These are phyloP conservation scores for Baryphthengus martii DNA, from an alignment of 2,113 vertebrate genomes.

Conservation along the genomic window DNA sequence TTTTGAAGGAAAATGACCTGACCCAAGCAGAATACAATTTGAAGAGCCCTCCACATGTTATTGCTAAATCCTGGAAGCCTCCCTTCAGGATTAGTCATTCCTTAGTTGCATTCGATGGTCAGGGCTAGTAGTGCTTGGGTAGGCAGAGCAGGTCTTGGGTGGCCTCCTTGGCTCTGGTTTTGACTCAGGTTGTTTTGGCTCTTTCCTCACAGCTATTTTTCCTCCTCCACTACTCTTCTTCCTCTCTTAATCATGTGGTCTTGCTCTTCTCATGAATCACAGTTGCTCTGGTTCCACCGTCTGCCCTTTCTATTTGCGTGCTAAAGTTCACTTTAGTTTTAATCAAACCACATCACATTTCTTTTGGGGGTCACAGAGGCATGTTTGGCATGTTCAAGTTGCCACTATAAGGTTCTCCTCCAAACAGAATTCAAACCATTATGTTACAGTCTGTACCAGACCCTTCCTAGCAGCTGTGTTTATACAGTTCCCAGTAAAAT, in stretches of 20 bases:
- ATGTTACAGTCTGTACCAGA: conserved; percentile 3
- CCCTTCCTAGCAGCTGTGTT: conserved; percentile 54
- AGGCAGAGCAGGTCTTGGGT: background rate
- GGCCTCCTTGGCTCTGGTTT: background rate
- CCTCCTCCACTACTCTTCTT: background rate
- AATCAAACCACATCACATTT: background rate
- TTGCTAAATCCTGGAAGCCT: background rate
- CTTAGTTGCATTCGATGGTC: background rate
- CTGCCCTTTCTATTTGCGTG: background rate
- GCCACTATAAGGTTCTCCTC: conserved; percentile 2
- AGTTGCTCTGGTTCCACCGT: background rate
- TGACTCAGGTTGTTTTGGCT: background rate
- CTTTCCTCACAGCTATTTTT: background rate
- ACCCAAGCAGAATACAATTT: background rate
- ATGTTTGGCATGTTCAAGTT: conserved; percentile 12
- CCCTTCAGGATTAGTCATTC: background rate
- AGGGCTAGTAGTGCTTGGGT: background rate
- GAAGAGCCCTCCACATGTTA: background rate
- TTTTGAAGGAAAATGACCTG: background rate
- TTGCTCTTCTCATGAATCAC: background rate
- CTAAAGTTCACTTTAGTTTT: conserved; percentile 2
- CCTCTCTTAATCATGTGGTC: background rate
- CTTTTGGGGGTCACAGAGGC: background rate
- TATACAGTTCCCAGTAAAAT: conserved; percentile 43
- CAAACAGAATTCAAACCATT: conserved; percentile 28